Conservation (phyloP, 2,113 vertebrate species). For the Myodes glareolus region DNA sequence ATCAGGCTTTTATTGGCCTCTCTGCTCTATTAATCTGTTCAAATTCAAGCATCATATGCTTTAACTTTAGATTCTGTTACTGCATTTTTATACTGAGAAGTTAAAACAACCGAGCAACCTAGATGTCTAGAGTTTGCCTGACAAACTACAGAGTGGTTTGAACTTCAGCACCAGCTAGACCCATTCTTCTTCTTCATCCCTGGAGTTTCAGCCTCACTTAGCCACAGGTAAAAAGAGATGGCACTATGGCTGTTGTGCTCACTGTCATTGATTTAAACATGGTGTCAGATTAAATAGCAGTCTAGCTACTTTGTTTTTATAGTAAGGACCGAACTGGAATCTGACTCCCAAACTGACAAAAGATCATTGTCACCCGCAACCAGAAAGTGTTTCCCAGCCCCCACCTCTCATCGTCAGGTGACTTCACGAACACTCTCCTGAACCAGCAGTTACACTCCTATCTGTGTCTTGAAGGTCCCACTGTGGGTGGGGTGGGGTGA, state of each 20-base stretch:
- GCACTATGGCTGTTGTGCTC: fast-evolving
- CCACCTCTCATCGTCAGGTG: background rate
- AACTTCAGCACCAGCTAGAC: background rate
- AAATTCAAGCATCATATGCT: background rate
- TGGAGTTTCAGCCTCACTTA: background rate
- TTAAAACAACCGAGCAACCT: background rate
- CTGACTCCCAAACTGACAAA: background rate
- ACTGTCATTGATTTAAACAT: background rate
- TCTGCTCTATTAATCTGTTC: background rate
- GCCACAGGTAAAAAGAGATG: background rate
- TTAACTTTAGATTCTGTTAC: background rate
- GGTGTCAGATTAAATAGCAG: background rate
- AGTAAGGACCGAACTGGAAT: background rate
- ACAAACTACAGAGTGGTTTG: background rate
- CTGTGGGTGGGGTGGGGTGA: no score
- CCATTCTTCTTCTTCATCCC: background rate
- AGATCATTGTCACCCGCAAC: background rate
- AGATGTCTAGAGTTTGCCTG: background rate
- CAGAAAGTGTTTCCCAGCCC: background rate
- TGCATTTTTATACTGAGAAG: background rate
- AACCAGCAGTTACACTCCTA: background rate
- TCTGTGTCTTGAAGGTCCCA: background rate
- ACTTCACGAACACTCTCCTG: background rate
- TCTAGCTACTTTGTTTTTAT: background rate
- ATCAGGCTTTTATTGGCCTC: background rate